Base-by-base conservation (phyloP, 2,797 vertebrate species). In the Microctenopoma stevenorrisi region DNA sequence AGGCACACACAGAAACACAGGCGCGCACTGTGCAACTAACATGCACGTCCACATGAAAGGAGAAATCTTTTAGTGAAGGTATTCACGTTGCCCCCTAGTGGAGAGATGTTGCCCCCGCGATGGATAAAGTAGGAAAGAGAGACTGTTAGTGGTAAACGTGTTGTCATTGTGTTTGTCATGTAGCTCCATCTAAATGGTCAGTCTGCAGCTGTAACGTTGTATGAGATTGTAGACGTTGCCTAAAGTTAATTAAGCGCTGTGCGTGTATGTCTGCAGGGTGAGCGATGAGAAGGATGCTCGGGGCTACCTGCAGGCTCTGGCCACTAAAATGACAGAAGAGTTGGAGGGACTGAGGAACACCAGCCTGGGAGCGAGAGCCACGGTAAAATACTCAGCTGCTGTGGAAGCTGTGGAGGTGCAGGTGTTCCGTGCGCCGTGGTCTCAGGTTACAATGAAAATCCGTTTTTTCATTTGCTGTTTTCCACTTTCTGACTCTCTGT, bases 311-410 rank as follows among this genome's bases (percentile, higher is more conserved):
- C 98, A 99, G 90, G 97, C 98, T 53, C 90, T 99, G 86, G 98
- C 98, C 72, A 98, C 97, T 18, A 99, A 99, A 91, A 99, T 99
- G 97, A 99, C 97, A 0, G 98, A 99, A 78, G 98, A 99, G 85
- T 89, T 99, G 84, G 98, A 99, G 76, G 95, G 96, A 9, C 90
- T 99, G 82, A 95, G 96, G 66, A 99, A 95, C 90, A 96, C 96
- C 89, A 99, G 96, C 84, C 88, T 99, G 73, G 98, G 98, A 79
- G 94, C 96, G 52, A 95, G 96, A 91, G 95, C 96, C 82, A 98
- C 97, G 74, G 98, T 99, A 91, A 96, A 93, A 67, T 3, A 55
- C 35, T 4, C 5, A 35, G 15, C 22, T 25, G 18, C 8, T 13
- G 13, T 11, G 38, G 9, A 22, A 22, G 22, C 22, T 22, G 22